Evolutionary conservation across 1,140 invertebrate species (phyloP).

Genomic region (Neuroterus valhalla): DNA sequence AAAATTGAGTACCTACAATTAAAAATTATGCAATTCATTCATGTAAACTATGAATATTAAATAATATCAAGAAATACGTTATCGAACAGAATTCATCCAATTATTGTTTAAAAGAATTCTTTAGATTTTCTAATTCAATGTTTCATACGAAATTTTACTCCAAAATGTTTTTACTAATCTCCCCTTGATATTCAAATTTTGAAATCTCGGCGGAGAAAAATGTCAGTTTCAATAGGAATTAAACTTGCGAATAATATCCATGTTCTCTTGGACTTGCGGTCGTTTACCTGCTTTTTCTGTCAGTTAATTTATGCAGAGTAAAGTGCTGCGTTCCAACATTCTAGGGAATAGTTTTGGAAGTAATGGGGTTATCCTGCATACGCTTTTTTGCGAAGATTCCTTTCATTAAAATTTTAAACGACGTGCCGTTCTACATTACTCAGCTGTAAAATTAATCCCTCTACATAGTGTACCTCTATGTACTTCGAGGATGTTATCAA

Average conservation of each 20-base stretch:
- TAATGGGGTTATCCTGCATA: constrained; percentile 50
- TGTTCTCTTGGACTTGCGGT: background rate
- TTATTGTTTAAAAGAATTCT: too few species aligned
- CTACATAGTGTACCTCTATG: background rate
- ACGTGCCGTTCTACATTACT: constrained; percentile 45
- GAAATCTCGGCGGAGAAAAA: too few species aligned
- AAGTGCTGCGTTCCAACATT: constrained; percentile 19
- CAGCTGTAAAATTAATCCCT: constrained; percentile 54
- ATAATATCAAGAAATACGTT: too few species aligned
- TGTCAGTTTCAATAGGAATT: background rate
- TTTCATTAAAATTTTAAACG: constrained; percentile 62
- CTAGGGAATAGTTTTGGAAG: constrained; percentile 35
- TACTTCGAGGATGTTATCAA: background rate
- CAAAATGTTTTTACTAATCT: too few species aligned
- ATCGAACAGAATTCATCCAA: too few species aligned
- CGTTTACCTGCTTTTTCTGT: constrained; percentile 22
- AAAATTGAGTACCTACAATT: too few species aligned
- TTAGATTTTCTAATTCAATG: too few species aligned
- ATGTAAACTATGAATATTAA: too few species aligned
- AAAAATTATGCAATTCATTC: too few species aligned
- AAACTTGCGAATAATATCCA: constrained; percentile 1
- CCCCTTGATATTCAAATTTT: too few species aligned
- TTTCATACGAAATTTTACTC: too few species aligned
- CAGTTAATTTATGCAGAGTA: constrained; percentile 24
- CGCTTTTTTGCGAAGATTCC: constrained; percentile 49